phyloP scores from a whole-genome alignment of 2,888 invertebrate genomes.

The Tillus elongatus region DNA sequence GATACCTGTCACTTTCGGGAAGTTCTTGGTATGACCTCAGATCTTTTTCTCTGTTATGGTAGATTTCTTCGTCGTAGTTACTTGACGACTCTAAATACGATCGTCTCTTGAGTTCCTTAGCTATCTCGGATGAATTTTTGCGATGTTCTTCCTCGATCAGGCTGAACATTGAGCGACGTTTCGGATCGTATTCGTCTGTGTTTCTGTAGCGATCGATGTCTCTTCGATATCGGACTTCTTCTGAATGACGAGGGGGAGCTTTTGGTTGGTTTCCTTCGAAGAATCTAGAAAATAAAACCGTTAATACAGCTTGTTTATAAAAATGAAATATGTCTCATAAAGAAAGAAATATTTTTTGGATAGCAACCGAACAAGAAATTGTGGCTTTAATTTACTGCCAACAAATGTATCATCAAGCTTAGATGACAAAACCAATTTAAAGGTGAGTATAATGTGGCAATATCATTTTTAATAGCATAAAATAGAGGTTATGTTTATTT shows the following conservation, averaged over 20 bases:
- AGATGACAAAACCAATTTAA: too few species aligned
- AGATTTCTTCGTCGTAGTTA: slow-evolving; percentile 25
- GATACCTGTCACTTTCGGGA: slow-evolving; percentile 47
- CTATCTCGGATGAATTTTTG: slow-evolving; percentile 42
- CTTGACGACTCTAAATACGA: slow-evolving; percentile 40
- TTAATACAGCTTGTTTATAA: too few species aligned
- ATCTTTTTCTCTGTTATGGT: slow-evolving; percentile 19
- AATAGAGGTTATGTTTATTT: too few species aligned
- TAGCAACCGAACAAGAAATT: too few species aligned
- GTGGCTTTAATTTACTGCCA: too few species aligned
- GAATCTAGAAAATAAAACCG: slow-evolving; percentile 12
- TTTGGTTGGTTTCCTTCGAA: slow-evolving; percentile 28
- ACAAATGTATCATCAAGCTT: too few species aligned
- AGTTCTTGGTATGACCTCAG: slow-evolving; percentile 42
- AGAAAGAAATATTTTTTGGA: too few species aligned
- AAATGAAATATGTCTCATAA: too few species aligned
- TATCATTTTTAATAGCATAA: too few species aligned
- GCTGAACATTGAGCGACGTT: slow-evolving; percentile 40
- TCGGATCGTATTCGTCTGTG: slow-evolving; percentile 36
- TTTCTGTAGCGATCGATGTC: slow-evolving; percentile 27
- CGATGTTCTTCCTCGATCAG: slow-evolving; percentile 43
- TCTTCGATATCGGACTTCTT: slow-evolving; percentile 30
- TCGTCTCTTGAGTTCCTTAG: slow-evolving; percentile 43
- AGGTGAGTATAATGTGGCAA: too few species aligned
- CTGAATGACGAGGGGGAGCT: slow-evolving; percentile 32